A percentile compares a stretch with the other conserved stretches of the same genome.
Conservation (phyloP, 2,888 invertebrate genomes). For the Cheilosia grossa region DNA sequence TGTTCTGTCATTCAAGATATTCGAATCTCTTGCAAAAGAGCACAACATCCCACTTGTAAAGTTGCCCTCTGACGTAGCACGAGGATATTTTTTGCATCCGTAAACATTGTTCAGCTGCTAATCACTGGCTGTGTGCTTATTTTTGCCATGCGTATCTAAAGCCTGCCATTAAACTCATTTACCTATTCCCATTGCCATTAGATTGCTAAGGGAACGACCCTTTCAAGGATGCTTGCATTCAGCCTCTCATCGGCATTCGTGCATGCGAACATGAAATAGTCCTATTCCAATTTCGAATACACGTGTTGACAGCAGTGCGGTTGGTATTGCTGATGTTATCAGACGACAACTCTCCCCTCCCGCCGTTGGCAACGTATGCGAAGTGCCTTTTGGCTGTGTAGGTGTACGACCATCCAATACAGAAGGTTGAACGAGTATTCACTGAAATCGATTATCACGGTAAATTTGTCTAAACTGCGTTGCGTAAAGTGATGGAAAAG, state of each 20-base stretch:
- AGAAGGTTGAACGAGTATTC: slow-evolving; percentile 49
- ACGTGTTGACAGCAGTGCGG: slow-evolving; percentile 56
- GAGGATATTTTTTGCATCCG: no score
- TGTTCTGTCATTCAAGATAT: no score
- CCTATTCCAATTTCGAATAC: slow-evolving; percentile 36
- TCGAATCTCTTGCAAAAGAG: no score
- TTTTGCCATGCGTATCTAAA: no score
- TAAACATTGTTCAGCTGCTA: no score
- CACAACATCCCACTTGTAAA: no score
- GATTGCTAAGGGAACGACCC: no score
- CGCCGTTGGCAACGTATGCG: slow-evolving; percentile 14
- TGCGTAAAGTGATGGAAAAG: neutral
- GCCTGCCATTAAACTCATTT: no score
- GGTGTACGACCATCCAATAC: slow-evolving; percentile 8
- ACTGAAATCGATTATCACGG: slow-evolving; percentile 68
- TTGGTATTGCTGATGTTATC: slow-evolving; percentile 31
- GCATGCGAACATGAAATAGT: slow-evolving; percentile 41
- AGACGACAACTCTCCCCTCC: neutral
- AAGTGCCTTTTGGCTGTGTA: slow-evolving; percentile 19
- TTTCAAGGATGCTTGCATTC: no score
- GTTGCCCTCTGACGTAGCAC: no score
- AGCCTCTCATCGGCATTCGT: slow-evolving; percentile 1
- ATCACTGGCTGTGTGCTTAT: no score
- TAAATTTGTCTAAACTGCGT: slow-evolving; percentile 70
- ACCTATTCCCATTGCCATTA: no score